A percentile compares a stretch with the other conserved stretches of the same genome.
Conservation (phyloP, 2,888 invertebrate species). For the Doris montereyensis region DNA sequence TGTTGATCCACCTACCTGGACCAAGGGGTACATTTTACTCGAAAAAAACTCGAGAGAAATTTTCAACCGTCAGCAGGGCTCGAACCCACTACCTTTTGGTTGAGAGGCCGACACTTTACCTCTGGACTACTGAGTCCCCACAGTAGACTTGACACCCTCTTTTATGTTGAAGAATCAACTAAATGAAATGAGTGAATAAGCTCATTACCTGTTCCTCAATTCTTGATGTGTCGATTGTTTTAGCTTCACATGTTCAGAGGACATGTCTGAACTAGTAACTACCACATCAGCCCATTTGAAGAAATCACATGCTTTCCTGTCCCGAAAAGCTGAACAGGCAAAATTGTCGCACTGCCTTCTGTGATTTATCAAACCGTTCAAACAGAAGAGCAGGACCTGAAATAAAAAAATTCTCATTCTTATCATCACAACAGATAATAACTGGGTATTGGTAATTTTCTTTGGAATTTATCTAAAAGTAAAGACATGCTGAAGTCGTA, state of each 20-base stretch:
- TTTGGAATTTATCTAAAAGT: no score
- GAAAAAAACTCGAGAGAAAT: no score
- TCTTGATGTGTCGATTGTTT: not conserved
- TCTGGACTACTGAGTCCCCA: no score
- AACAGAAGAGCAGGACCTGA: slow-evolving; percentile 62
- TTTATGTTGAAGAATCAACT: not conserved
- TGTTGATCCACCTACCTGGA: no score
- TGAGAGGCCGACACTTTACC: no score
- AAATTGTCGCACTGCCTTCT: slow-evolving; percentile 74
- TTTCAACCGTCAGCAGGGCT: no score
- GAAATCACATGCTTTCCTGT: slow-evolving; percentile 84
- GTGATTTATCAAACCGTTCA: slow-evolving; percentile 46
- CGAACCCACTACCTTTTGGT: no score
- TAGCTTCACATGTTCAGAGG: not conserved
- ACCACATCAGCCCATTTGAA: slow-evolving; percentile 77
- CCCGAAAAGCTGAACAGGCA: slow-evolving; percentile 88
- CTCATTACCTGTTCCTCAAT: slow-evolving; percentile 15
- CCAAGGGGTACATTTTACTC: no score
- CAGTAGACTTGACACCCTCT: no score
- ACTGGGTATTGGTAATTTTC: no score
- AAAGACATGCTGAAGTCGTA: no score
- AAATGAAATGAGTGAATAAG: not conserved
- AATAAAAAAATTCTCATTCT: slow-evolving; percentile 33
- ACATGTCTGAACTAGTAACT: not conserved
- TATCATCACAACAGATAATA: no score